Base-by-base conservation (phyloP, 2,113 vertebrate species). In the Alaudala cheleensis region DNA sequence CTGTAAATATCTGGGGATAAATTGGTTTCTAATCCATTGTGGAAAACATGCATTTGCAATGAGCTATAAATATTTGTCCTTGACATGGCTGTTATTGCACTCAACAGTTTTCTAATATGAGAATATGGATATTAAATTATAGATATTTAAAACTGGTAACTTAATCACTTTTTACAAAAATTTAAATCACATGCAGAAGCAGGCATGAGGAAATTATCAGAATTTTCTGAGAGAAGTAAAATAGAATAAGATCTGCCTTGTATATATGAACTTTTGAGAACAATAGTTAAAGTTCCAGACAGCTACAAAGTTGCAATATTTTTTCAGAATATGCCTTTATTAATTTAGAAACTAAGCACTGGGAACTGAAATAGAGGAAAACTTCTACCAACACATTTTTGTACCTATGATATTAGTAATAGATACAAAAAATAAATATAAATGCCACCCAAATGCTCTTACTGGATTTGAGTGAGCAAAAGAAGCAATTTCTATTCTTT, bases 181-280 rank as follows among this genome's bases (percentile, higher is more conserved):
- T n/a, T 33, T 18, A 71, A 66, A 26, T 58, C 37, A 15, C 0
- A 0, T 70, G 9, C 14, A 57, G 26, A 20, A 54, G 18, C 5
- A 65, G 33, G 14, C 29, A 45, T 51, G 22, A 66, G 33, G 14
- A 70, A 66, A 49, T 23, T 12, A 9, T 24, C 50, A 50, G 33
- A 64, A 58, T 78, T 90, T 67, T 31, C 25, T 14, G 23, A 51
- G 33, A 31, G 65, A 67, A 12, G 19, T 26, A 19, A 64, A 60
- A 47, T 21, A n/a, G 28, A 34, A 34, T 15, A 56, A 9, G 4
- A 6, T 58, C n/a, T 81, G 19, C 14, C 31, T 60, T 60, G 12
- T 28, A 5, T 22, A 5, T 17, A 14, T 17, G 19, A 56, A 60
- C 33, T 65, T 65, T 2, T 12, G 10, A 9, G 31, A 90, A 22